These are phyloP conservation scores for Leuciscus idus DNA, from an alignment of 2,113 vertebrate genomes.

Conservation along the genomic window DNA sequence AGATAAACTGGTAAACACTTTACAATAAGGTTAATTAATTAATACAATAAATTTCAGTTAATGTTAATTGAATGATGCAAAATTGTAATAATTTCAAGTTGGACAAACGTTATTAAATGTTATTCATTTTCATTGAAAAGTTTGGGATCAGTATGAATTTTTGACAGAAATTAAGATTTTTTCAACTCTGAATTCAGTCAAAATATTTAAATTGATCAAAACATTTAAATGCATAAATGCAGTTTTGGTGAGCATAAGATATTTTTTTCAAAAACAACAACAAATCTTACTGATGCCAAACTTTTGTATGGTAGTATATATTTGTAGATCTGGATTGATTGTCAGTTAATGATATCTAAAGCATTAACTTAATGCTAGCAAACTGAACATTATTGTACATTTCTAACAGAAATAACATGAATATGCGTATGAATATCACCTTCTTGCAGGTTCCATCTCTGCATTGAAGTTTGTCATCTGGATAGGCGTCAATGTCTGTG, in stretches of 20 bases:
- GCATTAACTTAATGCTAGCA: background rate
- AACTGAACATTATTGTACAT: background rate
- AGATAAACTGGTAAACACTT: background rate
- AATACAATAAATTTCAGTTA: background rate
- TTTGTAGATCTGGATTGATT: background rate
- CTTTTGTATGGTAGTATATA: background rate
- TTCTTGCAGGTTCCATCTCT: constrained; percentile 84
- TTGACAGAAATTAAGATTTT: too few species aligned
- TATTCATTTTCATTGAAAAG: too few species aligned
- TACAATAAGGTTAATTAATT: background rate
- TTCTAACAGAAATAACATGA: background rate
- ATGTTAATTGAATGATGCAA: too few species aligned
- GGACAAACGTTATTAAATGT: background rate
- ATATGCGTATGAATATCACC: constrained; percentile 67
- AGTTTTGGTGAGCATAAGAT: too few species aligned
- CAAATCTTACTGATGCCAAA: background rate
- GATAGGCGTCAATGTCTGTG: constrained; percentile 94
- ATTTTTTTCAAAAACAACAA: too few species aligned
- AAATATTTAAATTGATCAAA: too few species aligned
- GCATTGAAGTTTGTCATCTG: constrained; percentile 84
- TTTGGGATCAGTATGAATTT: too few species aligned
- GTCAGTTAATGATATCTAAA: background rate
- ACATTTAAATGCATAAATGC: too few species aligned
- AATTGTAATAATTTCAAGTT: background rate
- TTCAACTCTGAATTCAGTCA: too few species aligned